Conservation (phyloP, 2,113 vertebrate species). For the Octodon degus region DNA sequence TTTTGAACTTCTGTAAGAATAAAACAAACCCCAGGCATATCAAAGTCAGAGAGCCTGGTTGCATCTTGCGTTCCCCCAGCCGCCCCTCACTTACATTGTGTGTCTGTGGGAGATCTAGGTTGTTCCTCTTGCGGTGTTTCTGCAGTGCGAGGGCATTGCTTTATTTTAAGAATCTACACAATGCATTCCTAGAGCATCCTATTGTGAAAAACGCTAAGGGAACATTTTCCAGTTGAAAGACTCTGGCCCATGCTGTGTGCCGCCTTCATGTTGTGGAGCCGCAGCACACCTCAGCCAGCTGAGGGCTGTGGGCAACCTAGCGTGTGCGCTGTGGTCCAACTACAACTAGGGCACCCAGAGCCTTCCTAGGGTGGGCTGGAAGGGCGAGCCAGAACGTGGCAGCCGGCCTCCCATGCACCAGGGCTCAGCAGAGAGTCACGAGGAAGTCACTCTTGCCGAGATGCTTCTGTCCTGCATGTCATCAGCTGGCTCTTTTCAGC, state of each 20-base stretch:
- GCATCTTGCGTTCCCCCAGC: background rate
- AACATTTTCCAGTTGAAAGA: background rate
- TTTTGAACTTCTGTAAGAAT: background rate
- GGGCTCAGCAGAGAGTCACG: background rate
- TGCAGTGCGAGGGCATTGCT: background rate
- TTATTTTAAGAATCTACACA: background rate
- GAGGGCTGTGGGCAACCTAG: background rate
- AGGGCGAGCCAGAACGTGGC: background rate
- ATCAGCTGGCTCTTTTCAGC: background rate
- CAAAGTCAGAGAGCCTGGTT: background rate
- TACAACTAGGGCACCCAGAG: background rate
- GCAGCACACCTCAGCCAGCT: background rate
- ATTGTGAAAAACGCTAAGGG: background rate
- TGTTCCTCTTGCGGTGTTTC: background rate
- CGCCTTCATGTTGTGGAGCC: background rate
- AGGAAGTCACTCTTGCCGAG: background rate
- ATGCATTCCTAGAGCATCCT: background rate
- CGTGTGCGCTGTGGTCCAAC: background rate
- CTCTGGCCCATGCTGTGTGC: background rate
- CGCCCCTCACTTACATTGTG: background rate
- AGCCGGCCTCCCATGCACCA: background rate
- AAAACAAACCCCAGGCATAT: background rate
- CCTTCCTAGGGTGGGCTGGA: fast-evolving
- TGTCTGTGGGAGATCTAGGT: background rate
- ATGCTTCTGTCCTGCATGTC: background rate